Evolutionary conservation across 2,888 invertebrate genomes (phyloP), one percentile per base, ranked within the genome.

Genomic region (Cheiracanthium punctorium): DNA sequence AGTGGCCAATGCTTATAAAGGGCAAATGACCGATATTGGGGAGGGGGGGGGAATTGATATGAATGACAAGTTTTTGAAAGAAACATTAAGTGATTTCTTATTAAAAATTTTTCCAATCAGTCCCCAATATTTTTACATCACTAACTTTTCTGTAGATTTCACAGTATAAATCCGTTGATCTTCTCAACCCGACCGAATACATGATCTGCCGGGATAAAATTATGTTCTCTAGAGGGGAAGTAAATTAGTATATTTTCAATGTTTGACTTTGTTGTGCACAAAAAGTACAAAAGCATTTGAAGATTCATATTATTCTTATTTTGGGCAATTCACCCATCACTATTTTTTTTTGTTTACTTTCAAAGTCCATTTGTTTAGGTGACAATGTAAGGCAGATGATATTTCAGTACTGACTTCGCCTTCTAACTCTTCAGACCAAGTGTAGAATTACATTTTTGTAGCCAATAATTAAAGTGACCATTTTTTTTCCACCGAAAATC

Each of bases 231-330:
- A 17, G 29, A 2, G 8, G 29, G 67, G 67, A 67, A 29, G 67
- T 28, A 20, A 14, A 67, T 24, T 67, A 20, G 29, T 67, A 67
- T 67, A 67, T 67, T 67, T 67, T 67, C 67, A 67, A 67, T 67
- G 29, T 29, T 67, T 28, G 28, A 8, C n/a, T n/a, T n/a, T 67
- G 67, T 67, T 67, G 67, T 8, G 67, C 8, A 69, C 67, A 30
- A 30, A 69, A 69, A 69, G 67, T 69, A n/a, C 30, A 69, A 30
- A 69, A 67, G 67, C 67, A 67, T 67, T 28, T 67, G 67, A 67
- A 67, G 20, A 67, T 67, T 67, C 14, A 24, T 67, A 29, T 67
- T 67, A 67, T 67, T 67, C 29, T 67, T 67, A 8, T 67, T 20
- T 20, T 28, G 67, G 10, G 67, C 67, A 69, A 1, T 30, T 2